Base-by-base conservation (phyloP, 2,797 vertebrate species). In the Cyclura pinguis region DNA sequence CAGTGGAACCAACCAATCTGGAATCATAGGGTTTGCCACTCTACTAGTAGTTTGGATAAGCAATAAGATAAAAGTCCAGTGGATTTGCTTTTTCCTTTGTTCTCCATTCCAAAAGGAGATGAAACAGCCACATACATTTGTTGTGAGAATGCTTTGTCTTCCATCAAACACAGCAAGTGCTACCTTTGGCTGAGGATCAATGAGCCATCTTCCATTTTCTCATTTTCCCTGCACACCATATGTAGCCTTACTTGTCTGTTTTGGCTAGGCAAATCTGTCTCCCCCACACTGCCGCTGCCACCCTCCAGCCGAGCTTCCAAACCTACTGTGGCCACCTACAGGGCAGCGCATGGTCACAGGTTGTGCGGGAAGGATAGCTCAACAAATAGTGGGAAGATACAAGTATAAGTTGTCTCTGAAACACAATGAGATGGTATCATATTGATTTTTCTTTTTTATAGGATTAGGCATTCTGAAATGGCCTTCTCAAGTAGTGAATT, bases 1-100 rank as follows among this genome's bases (percentile, higher is more conserved):
- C 84, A 42, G 27, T 78, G 80, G 52, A 92, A 57, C 55, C 57
- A 50, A 81, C 77, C 6, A 2, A 6, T 84, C 74, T 89, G 47
- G 78, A 69, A 1, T n/a, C n/a, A 27, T 74, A 88, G 86, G 88
- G 86, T 91, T 10, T 92, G 29, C 35, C 35, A 13, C 84, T n/a
- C 22, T 42, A 12, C 10, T 59, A 52, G 83, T 89, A 87, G 57
- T 69, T 85, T 35, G 72, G 59, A 55, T 82, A 91, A 73, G 35
- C 89, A 47, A 82, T 64, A 74, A 0, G 0, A 13, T 59, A 88
- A 74, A 22, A 86, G 24, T 82, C 52, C 76, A 47, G 42, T 87
- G 84, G 88, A 42, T 88, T 74, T 83, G 24, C 47, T 81, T 1
- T 89, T 89, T 57, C 84, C 93, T 86, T 76, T 62, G n/a, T 22